Evolutionary conservation across 2,888 invertebrate species (phyloP).

Genomic region (Nipponacmea schrenckii): DNA sequence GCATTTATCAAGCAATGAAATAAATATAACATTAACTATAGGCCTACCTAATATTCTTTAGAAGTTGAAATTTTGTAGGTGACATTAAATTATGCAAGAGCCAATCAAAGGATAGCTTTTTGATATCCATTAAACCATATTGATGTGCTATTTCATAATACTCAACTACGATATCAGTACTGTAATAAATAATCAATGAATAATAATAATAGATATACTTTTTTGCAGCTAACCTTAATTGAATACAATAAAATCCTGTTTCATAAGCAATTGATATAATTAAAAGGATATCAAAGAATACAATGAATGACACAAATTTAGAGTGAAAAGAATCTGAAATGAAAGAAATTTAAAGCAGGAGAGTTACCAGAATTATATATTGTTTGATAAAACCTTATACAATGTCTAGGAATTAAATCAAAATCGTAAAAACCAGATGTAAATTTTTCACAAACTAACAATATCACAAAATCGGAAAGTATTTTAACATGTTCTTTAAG

Average conservation of each 20-base stretch:
- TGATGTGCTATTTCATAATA: slow-evolving; percentile 78
- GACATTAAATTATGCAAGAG: slow-evolving; percentile 77
- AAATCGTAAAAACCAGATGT: background rate
- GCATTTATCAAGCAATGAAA: background rate
- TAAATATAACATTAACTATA: background rate
- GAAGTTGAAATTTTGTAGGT: slow-evolving; percentile 71
- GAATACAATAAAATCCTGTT: too few relatives aligned
- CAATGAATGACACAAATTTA: too few relatives aligned
- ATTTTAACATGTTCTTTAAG: background rate
- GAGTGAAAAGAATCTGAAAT: too few relatives aligned
- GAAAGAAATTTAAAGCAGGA: too few relatives aligned
- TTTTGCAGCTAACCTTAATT: too few relatives aligned
- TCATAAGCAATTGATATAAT: too few relatives aligned
- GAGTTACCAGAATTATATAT: too few relatives aligned
- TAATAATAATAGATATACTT: too few relatives aligned
- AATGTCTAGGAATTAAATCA: too few relatives aligned
- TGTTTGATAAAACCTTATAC: too few relatives aligned
- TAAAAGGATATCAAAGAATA: too few relatives aligned
- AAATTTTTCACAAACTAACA: background rate
- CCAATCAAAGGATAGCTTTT: slow-evolving; percentile 75
- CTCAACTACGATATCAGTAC: slow-evolving; percentile 74
- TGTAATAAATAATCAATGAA: slow-evolving; percentile 33
- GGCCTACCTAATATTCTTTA: slow-evolving; percentile 73
- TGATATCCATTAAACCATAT: slow-evolving; percentile 76
- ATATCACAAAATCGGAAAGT: background rate